Base-by-base conservation (phyloP, 2,888 invertebrate species). In the Pseudoips prasinana region DNA sequence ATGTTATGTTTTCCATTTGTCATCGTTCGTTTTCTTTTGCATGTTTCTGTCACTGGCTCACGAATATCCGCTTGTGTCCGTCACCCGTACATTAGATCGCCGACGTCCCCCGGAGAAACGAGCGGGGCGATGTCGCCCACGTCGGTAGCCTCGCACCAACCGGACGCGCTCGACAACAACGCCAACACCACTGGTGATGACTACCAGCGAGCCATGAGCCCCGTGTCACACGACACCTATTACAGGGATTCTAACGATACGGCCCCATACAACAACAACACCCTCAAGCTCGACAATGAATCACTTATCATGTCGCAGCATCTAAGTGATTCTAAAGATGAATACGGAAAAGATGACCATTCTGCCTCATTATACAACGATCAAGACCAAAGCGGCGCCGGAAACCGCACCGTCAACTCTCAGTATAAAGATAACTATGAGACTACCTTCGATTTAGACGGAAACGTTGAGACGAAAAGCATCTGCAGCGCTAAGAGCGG, bases 391-490 rank as follows among this genome's bases (percentile, higher is more conserved):
- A 72, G 65, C 47, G 58, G 59, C 10, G 59, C 63, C 42, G 64
- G 62, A 20, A 76, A 70, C 33, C 73, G 86, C 29, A 76, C 73
- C 4, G 62, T 66, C 26, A 75, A 72, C 55, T 77, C 86, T 23
- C 89, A 90, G 36, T 90, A 89, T 61, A 92, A 93, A 59, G 94
- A 94, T 73, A 94, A 93, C 82, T 94, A 93, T 71, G 94, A 94
- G 76, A 94, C 96, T 8, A 96, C 95, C 18, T 97, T 96, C 82
- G 97, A 96, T 78, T 91, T 96, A 60, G 97, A 97, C 70, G 96
- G 96, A 43, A 96, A 96, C 79, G 94, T 96, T 46, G 97, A 97
- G 79, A 97, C 97, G 2, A 94, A 96, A 61, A 96, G 96, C 54
- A 95, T 95, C 48, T 95, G 95, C 76, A 95, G 94, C 77, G 92